Base-by-base conservation (phyloP, 2,113 vertebrate genomes). In the Solea solea region DNA sequence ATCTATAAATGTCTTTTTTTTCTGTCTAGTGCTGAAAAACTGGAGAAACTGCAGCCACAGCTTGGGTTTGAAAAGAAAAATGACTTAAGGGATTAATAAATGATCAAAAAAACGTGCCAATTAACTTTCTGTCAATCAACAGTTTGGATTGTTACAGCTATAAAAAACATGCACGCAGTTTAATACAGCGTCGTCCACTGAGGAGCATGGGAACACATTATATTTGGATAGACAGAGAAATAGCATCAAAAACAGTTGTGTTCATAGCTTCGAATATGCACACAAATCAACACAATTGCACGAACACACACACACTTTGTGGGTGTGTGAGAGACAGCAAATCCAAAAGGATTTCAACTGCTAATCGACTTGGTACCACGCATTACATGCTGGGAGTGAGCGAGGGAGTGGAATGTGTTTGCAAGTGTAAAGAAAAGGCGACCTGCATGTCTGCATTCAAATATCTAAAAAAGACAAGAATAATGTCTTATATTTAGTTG, bases 361-460 rank as follows among this genome's bases (percentile, higher is more conserved):
- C 27, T 64, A 81, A 85, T 82, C 61, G 74, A 81, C 67, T 27
- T 14, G 58, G 48, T 42, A 34, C 46, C 16, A 9, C 11, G 25
- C 55, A 64, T 66, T 51, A 60, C 13, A 39, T 62, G 40, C 12
- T 53, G 44, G 56, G 4, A 12, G 49, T 8, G 28, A 50, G 55
- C 8, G 42, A 51, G 45, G 7, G 15, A 21, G 21, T 1, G 9
- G 3, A 7, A 34, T 16, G 28, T 64, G 68, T 78, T 83, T 66
- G 48, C 62, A 73, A 54, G 28, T 27, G 48, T 11, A 10, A 64
- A 3, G 16, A 55, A 69, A 57, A 8, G 27, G 49, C 48, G 73
- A 69, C 45, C 74, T 71, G 77, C 60, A 34, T 34, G 34, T 34
- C 34, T 6, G 3, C 34, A 4, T 34, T 34, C 3, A 34, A 34